A percentile compares a stretch with the other conserved stretches of the same genome.
These are phyloP conservation scores for Nerophis lumbriciformis DNA, from an alignment of 2,113 vertebrate species.

Conservation along the genomic window DNA sequence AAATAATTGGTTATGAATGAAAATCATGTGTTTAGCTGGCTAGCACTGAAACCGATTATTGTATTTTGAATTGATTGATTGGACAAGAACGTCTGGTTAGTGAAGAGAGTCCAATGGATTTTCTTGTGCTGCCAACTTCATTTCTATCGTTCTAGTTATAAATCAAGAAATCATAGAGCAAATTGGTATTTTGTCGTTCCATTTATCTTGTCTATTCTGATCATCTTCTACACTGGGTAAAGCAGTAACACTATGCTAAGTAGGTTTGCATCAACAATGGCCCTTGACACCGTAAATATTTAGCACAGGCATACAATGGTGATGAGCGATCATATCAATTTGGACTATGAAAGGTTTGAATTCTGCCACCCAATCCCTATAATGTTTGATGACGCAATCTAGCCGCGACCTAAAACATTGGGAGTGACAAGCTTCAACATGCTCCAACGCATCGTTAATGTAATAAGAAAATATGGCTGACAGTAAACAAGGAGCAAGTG, in stretches of 20 bases:
- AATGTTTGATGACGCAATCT: no score
- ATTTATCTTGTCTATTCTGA: conserved; percentile 1
- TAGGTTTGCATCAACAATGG: neutral
- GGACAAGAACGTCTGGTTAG: conserved; percentile 1
- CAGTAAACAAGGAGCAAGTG: no score
- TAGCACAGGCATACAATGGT: no score
- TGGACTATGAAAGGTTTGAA: no score
- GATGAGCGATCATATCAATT: no score
- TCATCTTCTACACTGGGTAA: neutral
- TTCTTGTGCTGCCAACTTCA: neutral
- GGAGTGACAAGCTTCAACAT: no score
- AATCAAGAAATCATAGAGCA: neutral
- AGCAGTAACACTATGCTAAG: neutral
- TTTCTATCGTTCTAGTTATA: neutral
- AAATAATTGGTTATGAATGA: conserved; percentile 16
- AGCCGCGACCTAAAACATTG: no score
- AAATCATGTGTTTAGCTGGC: conserved; percentile 14
- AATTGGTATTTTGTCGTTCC: conserved; percentile 2
- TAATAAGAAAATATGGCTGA: no score
- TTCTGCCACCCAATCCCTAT: no score
- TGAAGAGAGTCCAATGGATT: neutral
- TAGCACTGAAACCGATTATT: conserved; percentile 9
- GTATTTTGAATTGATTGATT: conserved; percentile 18
- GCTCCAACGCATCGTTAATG: no score
- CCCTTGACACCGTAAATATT: neutral